phyloP scores from a whole-genome alignment of 2,888 invertebrate species.

The Toxonevra muliebris region DNA sequence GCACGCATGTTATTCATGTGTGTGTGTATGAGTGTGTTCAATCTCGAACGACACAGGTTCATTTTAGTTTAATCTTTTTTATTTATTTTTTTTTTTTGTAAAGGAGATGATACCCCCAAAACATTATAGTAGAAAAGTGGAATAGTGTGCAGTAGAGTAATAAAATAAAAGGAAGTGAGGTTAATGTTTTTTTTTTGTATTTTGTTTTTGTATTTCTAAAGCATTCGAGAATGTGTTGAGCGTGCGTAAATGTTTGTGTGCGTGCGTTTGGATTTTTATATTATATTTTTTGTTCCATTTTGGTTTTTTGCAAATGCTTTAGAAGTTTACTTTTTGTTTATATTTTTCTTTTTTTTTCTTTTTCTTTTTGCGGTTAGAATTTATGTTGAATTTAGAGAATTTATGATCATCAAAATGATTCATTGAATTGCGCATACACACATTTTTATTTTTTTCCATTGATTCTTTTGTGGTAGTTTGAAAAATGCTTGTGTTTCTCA shows the following conservation, averaged over 20 bases:
- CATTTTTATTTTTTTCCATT: neutral
- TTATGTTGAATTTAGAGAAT: neutral
- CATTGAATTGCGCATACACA: neutral
- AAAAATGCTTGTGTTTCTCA: too few species aligned
- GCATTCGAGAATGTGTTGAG: neutral
- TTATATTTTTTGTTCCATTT: neutral
- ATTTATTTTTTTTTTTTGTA: too few species aligned
- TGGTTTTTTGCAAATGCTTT: neutral
- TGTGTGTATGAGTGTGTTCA: too few species aligned
- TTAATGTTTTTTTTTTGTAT: constrained; percentile 20
- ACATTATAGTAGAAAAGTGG: too few species aligned
- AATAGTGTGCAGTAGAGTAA: neutral
- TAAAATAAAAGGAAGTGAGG: constrained; percentile 25
- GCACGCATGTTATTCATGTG: too few species aligned
- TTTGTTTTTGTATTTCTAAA: constrained; percentile 7
- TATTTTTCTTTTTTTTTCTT: neutral
- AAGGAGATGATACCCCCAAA: too few species aligned
- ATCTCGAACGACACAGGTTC: too few species aligned
- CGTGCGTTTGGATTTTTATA: neutral
- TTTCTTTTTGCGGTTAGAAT: neutral
- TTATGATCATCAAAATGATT: neutral
- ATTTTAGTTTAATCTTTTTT: too few species aligned
- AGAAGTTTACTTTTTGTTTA: neutral
- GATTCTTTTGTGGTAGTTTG: too few species aligned
- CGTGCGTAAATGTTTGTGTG: neutral